phyloP scores from a whole-genome alignment of 2,113 vertebrate species.

The Casuarius casuarius region DNA sequence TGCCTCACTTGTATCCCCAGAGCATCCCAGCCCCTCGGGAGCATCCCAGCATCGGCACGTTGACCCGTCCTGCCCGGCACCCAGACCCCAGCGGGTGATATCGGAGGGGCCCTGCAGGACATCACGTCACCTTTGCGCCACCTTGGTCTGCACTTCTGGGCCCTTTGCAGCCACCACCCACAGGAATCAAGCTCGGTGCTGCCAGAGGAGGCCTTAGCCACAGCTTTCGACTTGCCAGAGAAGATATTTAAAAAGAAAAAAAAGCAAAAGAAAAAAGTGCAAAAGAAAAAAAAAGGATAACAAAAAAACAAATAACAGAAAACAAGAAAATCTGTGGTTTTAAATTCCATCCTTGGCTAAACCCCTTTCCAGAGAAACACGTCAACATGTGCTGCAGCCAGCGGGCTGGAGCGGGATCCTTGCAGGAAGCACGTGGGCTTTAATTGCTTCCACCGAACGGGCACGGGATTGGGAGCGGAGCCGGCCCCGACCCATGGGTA shows the following conservation, averaged over 20 bases:
- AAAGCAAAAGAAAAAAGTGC: too few species aligned
- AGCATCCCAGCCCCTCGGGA: background rate
- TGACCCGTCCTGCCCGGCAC: background rate
- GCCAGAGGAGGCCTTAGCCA: background rate
- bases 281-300: background rate
- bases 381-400: background rate
- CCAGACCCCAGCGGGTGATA: background rate
- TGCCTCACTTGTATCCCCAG: background rate
- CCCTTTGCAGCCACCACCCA: accelerated
- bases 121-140: too few species aligned
- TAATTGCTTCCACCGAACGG: background rate
- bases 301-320: background rate
- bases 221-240: background rate
- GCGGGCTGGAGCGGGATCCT: background rate
- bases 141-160: too few species aligned
- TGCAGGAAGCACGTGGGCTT: accelerated
- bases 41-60: background rate
- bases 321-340: background rate
- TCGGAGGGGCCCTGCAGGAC: background rate
- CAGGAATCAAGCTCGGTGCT: background rate
- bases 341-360: background rate
- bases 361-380: background rate
- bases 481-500: too few species aligned
- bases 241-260: background rate
- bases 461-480: background rate